A percentile compares a stretch with the other conserved stretches of the same genome.
phyloP scores from a whole-genome alignment of 2,888 invertebrate species.

The Stegana nigrithorax region DNA sequence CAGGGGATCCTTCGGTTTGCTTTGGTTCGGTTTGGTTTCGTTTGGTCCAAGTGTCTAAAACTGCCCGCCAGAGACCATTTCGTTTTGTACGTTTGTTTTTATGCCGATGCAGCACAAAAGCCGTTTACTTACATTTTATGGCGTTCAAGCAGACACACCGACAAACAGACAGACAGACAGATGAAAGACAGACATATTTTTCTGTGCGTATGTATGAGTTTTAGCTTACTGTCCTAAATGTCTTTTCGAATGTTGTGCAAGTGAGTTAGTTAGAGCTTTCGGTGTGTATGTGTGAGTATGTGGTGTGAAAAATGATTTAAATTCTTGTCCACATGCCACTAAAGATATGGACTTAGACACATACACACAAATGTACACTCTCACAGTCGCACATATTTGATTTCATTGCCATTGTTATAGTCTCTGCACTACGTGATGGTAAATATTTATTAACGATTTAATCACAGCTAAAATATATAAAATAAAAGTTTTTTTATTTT shows the following conservation, averaged over 20 bases:
- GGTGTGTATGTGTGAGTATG: conserved; percentile 41
- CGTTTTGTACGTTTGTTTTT: conserved; percentile 32
- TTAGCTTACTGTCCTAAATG: too few species aligned
- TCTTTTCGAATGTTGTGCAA: conserved; percentile 39
- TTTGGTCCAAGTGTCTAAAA: too few species aligned
- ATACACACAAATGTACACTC: conserved; percentile 50
- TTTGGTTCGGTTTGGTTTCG: conserved; percentile 1
- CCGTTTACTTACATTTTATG: conserved; percentile 43
- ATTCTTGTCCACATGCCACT: conserved; percentile 55
- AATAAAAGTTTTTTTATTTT: neutral
- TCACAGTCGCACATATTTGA: conserved; percentile 59
- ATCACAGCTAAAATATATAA: neutral
- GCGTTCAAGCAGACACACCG: too few species aligned
- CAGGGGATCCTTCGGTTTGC: conserved; percentile 27
- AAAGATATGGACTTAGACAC: conserved; percentile 25
- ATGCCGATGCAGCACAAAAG: conserved; percentile 1
- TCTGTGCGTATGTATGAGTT: conserved; percentile 58
- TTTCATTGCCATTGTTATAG: conserved; percentile 52
- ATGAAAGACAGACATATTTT: conserved; percentile 39
- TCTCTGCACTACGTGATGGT: conserved; percentile 55
- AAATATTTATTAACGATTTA: conserved; percentile 56
- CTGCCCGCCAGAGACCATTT: conserved; percentile 56
- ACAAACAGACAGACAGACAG: neutral
- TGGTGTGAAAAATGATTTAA: conserved; percentile 50
- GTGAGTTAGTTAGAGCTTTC: conserved; percentile 45